Evolutionary conservation across 2,797 vertebrate genomes (phyloP), one percentile per base, ranked within the genome.

Genomic region (Galago senegalensis): DNA sequence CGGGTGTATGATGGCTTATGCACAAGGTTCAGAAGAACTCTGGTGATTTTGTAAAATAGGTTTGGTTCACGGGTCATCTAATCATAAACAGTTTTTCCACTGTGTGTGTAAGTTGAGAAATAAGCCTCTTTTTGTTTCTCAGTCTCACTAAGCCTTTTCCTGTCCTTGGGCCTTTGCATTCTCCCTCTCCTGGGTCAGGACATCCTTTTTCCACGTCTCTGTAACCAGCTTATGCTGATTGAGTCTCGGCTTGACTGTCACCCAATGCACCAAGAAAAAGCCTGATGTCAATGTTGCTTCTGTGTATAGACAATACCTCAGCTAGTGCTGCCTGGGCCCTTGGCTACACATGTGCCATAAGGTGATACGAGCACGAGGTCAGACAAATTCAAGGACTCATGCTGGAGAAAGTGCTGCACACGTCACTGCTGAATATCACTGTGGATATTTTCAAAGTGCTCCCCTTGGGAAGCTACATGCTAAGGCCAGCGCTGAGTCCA

Each of bases 41-140:
- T 75, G 31, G 23, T 93, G 87, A 87, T 93, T 95, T 81, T 94
- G 18, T 85, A 37, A 87, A 93, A 82, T 61, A 85, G 43, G 72
- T 69, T 77, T 70, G 58, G 21, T 82, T 75, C 56, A 61, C 0
- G 9, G 72, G 77, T 91, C 63, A 91, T 69, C 46, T 60, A 88
- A 86, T 80, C 79, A 92, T 69, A 91, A 91, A 94, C 46, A 87
- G 53, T 58, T 73, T 75, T 58, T n/a, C 77, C 53, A 80, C 21
- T 8, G 3, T 56, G 46, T 56, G 20, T 79, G 20, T 79, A 95
- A 90, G 34, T 83, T 93, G 87, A 95, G 49, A 96, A 94, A 81
- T 75, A 85, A 92, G 14, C 8, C 11, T 46, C 17, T 91, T 58
- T 23, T 40, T 70, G 8, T 95, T 93, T 91, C n/a, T 88, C 85